Evolutionary conservation across 2,113 vertebrate species (phyloP), one percentile per base, ranked within the genome.

Genomic region (Desmodus rotundus): DNA sequence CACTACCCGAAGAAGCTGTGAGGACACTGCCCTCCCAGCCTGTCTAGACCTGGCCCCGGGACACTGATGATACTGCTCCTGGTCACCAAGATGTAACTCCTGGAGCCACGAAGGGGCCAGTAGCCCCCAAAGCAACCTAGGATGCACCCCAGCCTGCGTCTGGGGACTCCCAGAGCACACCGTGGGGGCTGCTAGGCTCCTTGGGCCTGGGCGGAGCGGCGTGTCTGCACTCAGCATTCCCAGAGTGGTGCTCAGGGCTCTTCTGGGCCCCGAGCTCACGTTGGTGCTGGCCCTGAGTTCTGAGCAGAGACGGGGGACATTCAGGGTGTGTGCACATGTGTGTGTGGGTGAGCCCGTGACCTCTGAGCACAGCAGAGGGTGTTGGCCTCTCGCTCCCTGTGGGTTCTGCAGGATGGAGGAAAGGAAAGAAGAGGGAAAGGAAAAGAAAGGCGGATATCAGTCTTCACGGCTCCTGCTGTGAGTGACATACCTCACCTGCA

Each of bases 261-360:
- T 38, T 63, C 54, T 28, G 70, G 65, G 83, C 19, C 47, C 2
- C 78, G 33, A 38, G 73, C 54, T 89, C 82, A 83, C 0, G 1
- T 3, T 61, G 94, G 88, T 88, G 96, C 95, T 94, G 92, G 82
- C 85, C 96, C 81, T 31, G 52, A 82, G 90, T 68, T 67, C 17
- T 5, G 20, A 63, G 47, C 88, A 82, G 86, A 88, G 87, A 24
- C 0, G 6, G 87, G 0, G 81, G 67, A 56, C 33, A 8, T 22
- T 1, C 0, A 3, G 41, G 58, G 12, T 11, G 4, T 12, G 4
- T 72, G n/a, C 28, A 16, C 19, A 0, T 1, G 22, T 78, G 74
- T 67, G 54, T 22, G 14, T 43, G 6, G 13, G 3, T 7, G 33
- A 33, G 17, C 2, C 4, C 1, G 10, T 38, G 56, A 20, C 82